A percentile compares a stretch with the other conserved stretches of the same genome.
phyloP scores from a whole-genome alignment of 37 sponge, comb jelly and placozoan species.

The Spongilla lacustris region DNA sequence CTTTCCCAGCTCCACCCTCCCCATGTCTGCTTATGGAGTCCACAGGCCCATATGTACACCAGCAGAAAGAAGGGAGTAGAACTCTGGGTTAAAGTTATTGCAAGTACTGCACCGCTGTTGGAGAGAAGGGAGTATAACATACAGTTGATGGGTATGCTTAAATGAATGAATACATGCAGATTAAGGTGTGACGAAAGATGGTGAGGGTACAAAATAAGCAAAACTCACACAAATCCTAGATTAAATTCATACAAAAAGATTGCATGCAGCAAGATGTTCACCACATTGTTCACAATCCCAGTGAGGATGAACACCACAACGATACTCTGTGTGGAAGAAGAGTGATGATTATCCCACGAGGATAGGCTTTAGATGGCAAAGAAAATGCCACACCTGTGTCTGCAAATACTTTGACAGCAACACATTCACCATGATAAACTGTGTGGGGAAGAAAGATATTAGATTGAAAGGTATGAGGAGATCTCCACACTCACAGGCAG shows the following conservation, averaged over 20 bases:
- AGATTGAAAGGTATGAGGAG: background rate
- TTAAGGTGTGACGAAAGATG: background rate
- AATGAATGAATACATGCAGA: too few relatives aligned
- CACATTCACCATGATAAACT: slow-evolving; percentile 12
- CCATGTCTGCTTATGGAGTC: slow-evolving; percentile 59
- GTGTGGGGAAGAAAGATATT: background rate
- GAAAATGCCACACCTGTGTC: slow-evolving; percentile 4
- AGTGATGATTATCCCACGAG: background rate
- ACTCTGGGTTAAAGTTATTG: slow-evolving; percentile 4
- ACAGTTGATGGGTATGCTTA: too few relatives aligned
- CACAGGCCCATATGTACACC: slow-evolving; percentile 20
- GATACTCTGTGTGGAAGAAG: slow-evolving; percentile 25
- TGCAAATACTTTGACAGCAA: slow-evolving; percentile 65
- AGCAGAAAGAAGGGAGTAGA: slow-evolving; percentile 22
- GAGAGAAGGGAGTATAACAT: background rate
- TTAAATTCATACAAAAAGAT: slow-evolving; percentile 26
- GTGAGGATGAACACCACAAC: slow-evolving; percentile 53
- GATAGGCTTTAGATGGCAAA: background rate
- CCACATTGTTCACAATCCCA: slow-evolving; percentile 23
- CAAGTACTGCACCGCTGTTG: slow-evolving; percentile 39
- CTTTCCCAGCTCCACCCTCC: slow-evolving; percentile 76
- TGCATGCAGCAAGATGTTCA: slow-evolving; percentile 2
- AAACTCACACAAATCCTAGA: slow-evolving; percentile 41
- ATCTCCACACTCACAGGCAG: slow-evolving; percentile 17
- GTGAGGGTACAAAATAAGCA: background rate